Base-by-base conservation (phyloP, 2,888 invertebrate genomes). In the Euphydryas editha region DNA sequence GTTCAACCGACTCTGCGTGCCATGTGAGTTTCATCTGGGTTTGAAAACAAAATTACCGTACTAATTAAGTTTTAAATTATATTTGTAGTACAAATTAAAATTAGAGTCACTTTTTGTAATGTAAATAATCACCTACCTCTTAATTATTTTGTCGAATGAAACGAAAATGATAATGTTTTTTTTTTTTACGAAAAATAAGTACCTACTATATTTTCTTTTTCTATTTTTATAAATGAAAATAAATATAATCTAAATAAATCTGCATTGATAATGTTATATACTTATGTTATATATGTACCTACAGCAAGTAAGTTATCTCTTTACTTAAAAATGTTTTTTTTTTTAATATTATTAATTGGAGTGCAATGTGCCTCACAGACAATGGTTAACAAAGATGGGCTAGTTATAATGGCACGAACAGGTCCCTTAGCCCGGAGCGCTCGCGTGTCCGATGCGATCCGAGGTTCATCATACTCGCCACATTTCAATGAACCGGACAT, bases 401-500 rank as follows among this genome's bases (percentile, higher is more conserved):
- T 60, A 65, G 56, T 63, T 78, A 78, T 81, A 78, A 81, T 78
- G 80, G 77, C 75, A 72, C 68, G 70, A 85, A 84, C 86, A 79
- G 76, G 86, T 87, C 84, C 78, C 67, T 81, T 80, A 70, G 77
- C 73, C 69, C 67, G 67, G 65, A 74, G 73, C 71, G 76, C 74
- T 82, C 77, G 83, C 84, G 83, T 84, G 85, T 76, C 73, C 62
- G 70, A 67, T 69, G 75, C 73, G 74, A 77, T 76, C 76, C 74
- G 72, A 81, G 77, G 86, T 87, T 86, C 85, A 85, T 86, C 87
- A 85, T 83, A 83, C 85, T 75, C 79, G 76, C 76, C 72, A 73
- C 75, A 83, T 86, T 87, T 85, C 86, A 85, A 83, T 84, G 85
- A 87, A 85, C 84, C 79, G 78, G 64, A 70, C 72, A 73, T 71